Percentiles rank a stretch among this genome's conserved stretches.
Conservation (phyloP, 2,888 invertebrate species). For the Sepiola atlantica region DNA sequence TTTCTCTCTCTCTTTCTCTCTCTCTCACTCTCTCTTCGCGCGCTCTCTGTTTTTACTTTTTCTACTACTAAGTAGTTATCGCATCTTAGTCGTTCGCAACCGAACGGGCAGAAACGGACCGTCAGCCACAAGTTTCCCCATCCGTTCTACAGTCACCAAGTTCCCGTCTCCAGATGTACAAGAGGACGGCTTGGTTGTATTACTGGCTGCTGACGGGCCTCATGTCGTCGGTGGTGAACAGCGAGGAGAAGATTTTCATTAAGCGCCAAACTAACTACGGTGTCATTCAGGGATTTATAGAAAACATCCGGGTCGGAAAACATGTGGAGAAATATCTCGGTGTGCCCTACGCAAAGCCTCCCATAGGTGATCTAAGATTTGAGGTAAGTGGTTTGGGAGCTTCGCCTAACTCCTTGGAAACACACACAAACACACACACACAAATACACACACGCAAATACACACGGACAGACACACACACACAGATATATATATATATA, state of each 20-base stretch:
- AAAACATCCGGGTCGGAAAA: not conserved
- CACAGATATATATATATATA: not conserved
- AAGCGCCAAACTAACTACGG: constrained; percentile 46
- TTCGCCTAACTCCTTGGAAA: not conserved
- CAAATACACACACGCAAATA: not conserved
- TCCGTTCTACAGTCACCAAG: not conserved
- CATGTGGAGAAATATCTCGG: constrained; percentile 48
- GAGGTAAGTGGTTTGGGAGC: constrained; percentile 39
- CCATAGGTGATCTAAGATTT: constrained; percentile 45
- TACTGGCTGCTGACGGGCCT: constrained; percentile 33
- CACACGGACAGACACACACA: not conserved
- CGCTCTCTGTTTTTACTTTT: not conserved
- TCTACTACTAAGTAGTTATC: not conserved
- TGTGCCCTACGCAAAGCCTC: constrained; percentile 47
- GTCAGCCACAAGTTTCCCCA: not conserved
- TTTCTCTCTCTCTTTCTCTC: too few species aligned
- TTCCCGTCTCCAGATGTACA: not conserved
- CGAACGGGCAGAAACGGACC: not conserved
- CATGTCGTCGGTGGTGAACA: not conserved
- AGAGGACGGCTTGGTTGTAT: not conserved
- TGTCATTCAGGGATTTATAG: constrained; percentile 44
- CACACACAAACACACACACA: not conserved
- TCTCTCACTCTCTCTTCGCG: too few species aligned
- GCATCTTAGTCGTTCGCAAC: not conserved
- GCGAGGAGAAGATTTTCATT: constrained; percentile 33